A percentile compares a stretch with the other conserved stretches of the same genome.
Conservation (phyloP, 1,140 invertebrate genomes). For the Zaprionus inermis region DNA sequence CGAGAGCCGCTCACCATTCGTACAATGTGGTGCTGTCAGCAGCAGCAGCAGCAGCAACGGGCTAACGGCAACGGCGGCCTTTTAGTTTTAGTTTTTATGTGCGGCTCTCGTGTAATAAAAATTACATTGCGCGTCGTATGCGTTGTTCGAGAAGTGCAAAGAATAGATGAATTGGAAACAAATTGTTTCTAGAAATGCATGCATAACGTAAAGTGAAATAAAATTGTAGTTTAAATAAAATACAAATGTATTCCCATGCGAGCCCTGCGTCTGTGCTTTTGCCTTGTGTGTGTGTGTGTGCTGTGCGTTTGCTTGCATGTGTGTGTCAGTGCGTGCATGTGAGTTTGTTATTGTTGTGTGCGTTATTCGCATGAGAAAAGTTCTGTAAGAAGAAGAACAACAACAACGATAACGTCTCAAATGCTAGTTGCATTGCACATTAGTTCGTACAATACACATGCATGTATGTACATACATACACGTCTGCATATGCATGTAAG, state of each 20-base stretch:
- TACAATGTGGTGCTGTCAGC: constrained; percentile 20
- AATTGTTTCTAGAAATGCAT: constrained; percentile 49
- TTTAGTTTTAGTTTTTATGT: constrained; percentile 68
- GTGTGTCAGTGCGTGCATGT: constrained; percentile 1
- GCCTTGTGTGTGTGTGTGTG: constrained; percentile 18
- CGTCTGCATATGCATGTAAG: constrained; percentile 8
- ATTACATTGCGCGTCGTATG: constrained; percentile 71
- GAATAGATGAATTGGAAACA: constrained; percentile 51
- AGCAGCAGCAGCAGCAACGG: constrained; percentile 42
- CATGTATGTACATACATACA: neutral
- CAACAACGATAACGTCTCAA: constrained; percentile 25
- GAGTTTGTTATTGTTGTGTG: constrained; percentile 30
- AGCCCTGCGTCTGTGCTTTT: constrained; percentile 4
- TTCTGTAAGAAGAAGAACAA: constrained; percentile 27
- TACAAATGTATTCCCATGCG: neutral
- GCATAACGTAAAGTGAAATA: constrained; percentile 46
- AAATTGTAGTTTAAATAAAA: constrained; percentile 47
- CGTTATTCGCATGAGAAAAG: constrained; percentile 32
- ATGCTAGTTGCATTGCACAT: constrained; percentile 21
- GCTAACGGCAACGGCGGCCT: constrained; percentile 58
- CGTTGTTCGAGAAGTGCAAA: constrained; percentile 65
- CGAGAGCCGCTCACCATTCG: constrained; percentile 23
- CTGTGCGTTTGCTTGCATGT: constrained; percentile 25
- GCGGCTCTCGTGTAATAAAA: constrained; percentile 75
- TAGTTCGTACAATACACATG: neutral